Conservation (phyloP, 2,113 vertebrate species). For the Nyctereutes procyonoides region DNA sequence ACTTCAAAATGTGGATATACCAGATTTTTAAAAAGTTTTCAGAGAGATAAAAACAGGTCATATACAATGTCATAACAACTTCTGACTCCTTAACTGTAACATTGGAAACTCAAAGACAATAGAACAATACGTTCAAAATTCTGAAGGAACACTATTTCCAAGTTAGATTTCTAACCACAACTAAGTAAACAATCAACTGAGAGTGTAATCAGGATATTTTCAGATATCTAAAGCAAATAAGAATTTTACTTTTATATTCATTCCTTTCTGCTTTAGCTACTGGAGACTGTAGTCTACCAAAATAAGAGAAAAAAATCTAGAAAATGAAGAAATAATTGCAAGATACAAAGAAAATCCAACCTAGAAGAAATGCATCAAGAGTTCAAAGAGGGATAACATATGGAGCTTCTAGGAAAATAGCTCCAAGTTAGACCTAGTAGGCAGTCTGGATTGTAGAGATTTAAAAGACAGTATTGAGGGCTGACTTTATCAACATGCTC, state of each 20-base stretch:
- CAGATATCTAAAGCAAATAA: not conserved
- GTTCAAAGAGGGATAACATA: not conserved
- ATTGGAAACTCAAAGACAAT: not conserved
- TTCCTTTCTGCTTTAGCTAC: not conserved
- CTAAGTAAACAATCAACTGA: not conserved
- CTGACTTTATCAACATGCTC: not conserved
- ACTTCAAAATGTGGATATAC: not conserved
- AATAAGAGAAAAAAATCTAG: not conserved
- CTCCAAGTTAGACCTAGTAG: not conserved
- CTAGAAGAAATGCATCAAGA: not conserved
- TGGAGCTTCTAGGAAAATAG: not conserved
- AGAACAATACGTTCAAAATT: not conserved
- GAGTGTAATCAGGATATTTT: not conserved
- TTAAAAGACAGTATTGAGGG: not conserved
- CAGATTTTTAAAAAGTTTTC: not conserved
- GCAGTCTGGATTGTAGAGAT: not conserved
- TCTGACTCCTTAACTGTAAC: not conserved
- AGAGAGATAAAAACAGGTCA: not conserved
- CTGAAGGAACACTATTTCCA: not conserved
- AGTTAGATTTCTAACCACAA: not conserved
- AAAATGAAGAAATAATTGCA: not conserved
- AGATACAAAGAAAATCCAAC: not conserved
- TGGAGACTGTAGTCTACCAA: not conserved
- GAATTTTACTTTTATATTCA: not conserved
- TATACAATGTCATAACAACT: not conserved